These are phyloP conservation scores for Mesaphorura yosii DNA, from an alignment of 1,140 invertebrate species.

Conservation along the genomic window DNA sequence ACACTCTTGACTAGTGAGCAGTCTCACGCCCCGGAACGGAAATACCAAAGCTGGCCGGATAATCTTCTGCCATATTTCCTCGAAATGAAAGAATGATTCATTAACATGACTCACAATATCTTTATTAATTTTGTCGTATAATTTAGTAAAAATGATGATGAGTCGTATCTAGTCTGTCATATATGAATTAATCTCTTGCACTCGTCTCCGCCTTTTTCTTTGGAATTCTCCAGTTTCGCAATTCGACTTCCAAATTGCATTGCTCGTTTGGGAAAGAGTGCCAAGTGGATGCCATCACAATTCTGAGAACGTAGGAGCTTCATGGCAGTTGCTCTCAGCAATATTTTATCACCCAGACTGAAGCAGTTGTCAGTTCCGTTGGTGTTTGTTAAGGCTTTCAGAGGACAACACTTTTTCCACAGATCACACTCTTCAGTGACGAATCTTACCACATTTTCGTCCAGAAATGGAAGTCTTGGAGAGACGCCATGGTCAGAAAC, in stretches of 20 bases:
- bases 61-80: too few relatives aligned
- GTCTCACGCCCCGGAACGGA: too few relatives aligned
- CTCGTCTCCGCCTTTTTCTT: slow-evolving; percentile 72
- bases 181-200: slow-evolving; percentile 43
- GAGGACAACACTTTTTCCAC: slow-evolving; percentile 25
- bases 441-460: slow-evolving; percentile 10
- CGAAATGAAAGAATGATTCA: too few relatives aligned
- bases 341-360: slow-evolving; percentile 76
- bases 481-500: slow-evolving; percentile 65
- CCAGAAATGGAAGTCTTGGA: slow-evolving; percentile 81
- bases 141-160: too few relatives aligned
- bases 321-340: slow-evolving; percentile 66
- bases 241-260: slow-evolving; percentile 97
- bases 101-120: too few relatives aligned
- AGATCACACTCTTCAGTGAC: slow-evolving; percentile 34
- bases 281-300: slow-evolving; percentile 41
- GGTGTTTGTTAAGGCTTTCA: background rate
- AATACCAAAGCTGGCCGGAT: too few relatives aligned
- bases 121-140: too few relatives aligned
- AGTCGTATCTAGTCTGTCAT: too few relatives aligned
- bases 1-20: too few relatives aligned
- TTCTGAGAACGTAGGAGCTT: slow-evolving; percentile 51
- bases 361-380: too few relatives aligned
- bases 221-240: slow-evolving; percentile 63
- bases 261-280: slow-evolving; percentile 72